These are phyloP conservation scores for Penaeus chinensis DNA, from an alignment of 1,140 invertebrate species.

Conservation along the genomic window DNA sequence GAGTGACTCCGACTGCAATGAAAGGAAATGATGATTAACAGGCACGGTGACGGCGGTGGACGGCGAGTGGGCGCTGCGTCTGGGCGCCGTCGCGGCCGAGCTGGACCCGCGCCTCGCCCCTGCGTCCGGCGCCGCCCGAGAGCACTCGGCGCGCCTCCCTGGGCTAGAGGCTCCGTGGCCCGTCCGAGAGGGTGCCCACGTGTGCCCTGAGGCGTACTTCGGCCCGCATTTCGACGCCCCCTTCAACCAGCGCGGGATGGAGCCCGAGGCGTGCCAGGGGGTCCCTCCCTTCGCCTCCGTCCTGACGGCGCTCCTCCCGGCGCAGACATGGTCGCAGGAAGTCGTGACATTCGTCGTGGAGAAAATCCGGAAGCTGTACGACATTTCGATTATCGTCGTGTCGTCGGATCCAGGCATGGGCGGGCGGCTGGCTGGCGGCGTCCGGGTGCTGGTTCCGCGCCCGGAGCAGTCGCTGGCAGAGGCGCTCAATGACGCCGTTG, in stretches of 20 bases:
- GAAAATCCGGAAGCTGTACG: background rate
- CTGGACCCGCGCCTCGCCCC: too few species aligned
- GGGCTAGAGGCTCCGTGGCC: too few species aligned
- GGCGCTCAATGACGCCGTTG: background rate
- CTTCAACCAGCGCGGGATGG: constrained; percentile 31
- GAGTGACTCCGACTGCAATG: too few species aligned
- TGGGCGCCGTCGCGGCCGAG: too few species aligned
- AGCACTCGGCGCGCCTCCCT: too few species aligned
- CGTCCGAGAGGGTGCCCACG: background rate
- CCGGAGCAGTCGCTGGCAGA: background rate
- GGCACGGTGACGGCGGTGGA: too few species aligned
- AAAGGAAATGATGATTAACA: too few species aligned
- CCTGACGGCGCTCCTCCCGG: constrained; percentile 21
- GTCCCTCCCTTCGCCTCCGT: background rate
- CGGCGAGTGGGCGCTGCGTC: too few species aligned
- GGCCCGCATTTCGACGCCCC: background rate
- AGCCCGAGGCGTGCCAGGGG: background rate
- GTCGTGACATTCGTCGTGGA: constrained; percentile 1
- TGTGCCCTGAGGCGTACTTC: constrained; percentile 32
- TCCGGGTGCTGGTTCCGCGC: background rate
- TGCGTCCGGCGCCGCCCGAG: too few species aligned
- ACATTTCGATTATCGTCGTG: constrained; percentile 17
- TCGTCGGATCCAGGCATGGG: background rate
- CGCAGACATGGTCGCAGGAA: background rate
- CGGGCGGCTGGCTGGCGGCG: background rate